Base-by-base conservation (phyloP, 2,888 invertebrate species). In the Erebia palarica region DNA sequence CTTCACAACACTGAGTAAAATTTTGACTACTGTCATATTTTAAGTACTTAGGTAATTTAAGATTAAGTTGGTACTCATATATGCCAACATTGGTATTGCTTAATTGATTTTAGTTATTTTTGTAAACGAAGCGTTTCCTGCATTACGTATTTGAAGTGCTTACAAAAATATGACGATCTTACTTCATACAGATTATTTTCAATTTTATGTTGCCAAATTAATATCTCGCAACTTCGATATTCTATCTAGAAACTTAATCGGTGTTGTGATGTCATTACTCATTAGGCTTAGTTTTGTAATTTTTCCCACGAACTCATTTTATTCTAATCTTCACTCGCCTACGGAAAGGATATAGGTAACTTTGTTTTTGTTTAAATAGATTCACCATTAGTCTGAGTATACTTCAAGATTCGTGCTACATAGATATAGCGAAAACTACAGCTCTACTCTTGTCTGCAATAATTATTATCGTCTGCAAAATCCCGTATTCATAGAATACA, bases 41-140 rank as follows among this genome's bases (percentile, higher is more conserved):
- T 47, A 7, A 36, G 7, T 11, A 47, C 11, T 47, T 0, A 51
- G 51, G 51, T 51, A 51, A 51, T 51, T 51, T 51, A 5, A 51
- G n/a, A 51, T 51, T 51, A 51, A 47, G 47, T 47, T 47, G 13
- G 1, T 51, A 14, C 51, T 1, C 51, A 51, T 55, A 55, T 21
- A 21, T 21, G 10, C 57, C 8, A 7, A 21, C 21, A 57, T 57
- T 57, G 57, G 13, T 13, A 57, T 57, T 57, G 57, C 21, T 27
- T 27, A 57, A 57, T 49, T 9, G 3, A 42, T 60, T 4, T 36
- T 53, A 27, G 16, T 44, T 63, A 63, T 63, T 63, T 63, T 63
- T 63, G 61, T 13, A 21, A 63, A 63, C 63, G 18, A 49, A 63
- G 14, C 47, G 49, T 55, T 53, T 65, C 65, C 65, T 65, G 65